Conservation (phyloP, 1,140 invertebrate genomes). For the Tetragonula clypearis region DNA sequence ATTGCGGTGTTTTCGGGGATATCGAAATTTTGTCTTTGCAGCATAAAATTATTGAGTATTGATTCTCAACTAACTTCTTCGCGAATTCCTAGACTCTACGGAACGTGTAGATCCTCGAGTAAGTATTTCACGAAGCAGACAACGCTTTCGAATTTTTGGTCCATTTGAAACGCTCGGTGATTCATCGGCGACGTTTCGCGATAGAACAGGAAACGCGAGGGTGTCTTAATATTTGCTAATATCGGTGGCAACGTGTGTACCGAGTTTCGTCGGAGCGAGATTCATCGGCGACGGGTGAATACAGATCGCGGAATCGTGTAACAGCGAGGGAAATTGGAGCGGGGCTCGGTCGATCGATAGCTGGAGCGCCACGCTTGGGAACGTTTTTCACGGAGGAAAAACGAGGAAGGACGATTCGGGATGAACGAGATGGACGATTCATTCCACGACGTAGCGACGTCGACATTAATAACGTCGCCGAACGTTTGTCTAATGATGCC, state of each 20-base stretch:
- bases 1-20: no score
- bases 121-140: background rate
- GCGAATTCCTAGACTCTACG: background rate
- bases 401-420: constrained; percentile 28
- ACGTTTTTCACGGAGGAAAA: constrained; percentile 57
- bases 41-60: no score
- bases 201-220: background rate
- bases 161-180: background rate
- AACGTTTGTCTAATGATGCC: constrained; percentile 62
- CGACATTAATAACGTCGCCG: constrained; percentile 56
- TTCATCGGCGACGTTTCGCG: background rate
- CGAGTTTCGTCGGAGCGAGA: constrained; percentile 1
- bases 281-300: constrained; percentile 12
- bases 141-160: background rate
- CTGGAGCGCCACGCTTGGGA: constrained; percentile 3
- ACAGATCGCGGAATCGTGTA: constrained; percentile 33
- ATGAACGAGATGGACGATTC: constrained; percentile 54
- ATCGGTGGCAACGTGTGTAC: background rate
- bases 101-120: background rate
- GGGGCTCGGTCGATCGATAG: constrained; percentile 48
- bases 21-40: no score
- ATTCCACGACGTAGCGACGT: constrained; percentile 48
- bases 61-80: background rate
- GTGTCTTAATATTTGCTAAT: constrained; percentile 13
- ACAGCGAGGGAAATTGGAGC: constrained; percentile 44